Evolutionary conservation across 1,140 invertebrate genomes (phyloP).

Genomic region (Bacillus rossius): DNA sequence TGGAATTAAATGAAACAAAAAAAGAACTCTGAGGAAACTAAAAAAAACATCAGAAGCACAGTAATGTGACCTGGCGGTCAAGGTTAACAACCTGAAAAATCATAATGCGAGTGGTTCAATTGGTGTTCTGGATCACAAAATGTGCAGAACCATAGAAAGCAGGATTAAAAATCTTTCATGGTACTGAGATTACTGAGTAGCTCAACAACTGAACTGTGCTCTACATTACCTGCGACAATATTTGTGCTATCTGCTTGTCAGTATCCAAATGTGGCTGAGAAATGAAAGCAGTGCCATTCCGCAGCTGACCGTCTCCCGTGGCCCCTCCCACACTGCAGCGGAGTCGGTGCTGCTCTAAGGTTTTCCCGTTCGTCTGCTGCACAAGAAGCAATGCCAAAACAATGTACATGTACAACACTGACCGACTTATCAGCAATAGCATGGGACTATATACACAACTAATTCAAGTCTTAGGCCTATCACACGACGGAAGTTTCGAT

Average conservation of each 20-base stretch:
- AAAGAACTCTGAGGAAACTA: no score
- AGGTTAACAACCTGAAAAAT: no score
- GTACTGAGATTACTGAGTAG: no score
- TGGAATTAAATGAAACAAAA: no score
- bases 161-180: no score
- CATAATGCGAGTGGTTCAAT: no score
- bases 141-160: no score
- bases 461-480: not conserved
- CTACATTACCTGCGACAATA: slow-evolving; percentile 40
- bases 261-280: slow-evolving; percentile 19
- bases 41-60: no score
- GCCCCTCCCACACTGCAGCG: slow-evolving; percentile 34
- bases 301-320: slow-evolving; percentile 27
- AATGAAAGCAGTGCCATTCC: slow-evolving; percentile 24
- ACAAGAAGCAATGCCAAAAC: not conserved
- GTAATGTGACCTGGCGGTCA: no score
- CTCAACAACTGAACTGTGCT: no score
- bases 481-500: not conserved
- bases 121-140: no score
- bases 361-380: slow-evolving; percentile 33
- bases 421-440: not conserved
- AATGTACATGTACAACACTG: not conserved
- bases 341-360: slow-evolving; percentile 44
- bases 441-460: not conserved
- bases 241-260: slow-evolving; percentile 29